Percentiles rank a stretch among this genome's conserved stretches.
These are phyloP conservation scores for Papilio elwesi DNA, from an alignment of 2,888 invertebrate genomes.

Conservation along the genomic window DNA sequence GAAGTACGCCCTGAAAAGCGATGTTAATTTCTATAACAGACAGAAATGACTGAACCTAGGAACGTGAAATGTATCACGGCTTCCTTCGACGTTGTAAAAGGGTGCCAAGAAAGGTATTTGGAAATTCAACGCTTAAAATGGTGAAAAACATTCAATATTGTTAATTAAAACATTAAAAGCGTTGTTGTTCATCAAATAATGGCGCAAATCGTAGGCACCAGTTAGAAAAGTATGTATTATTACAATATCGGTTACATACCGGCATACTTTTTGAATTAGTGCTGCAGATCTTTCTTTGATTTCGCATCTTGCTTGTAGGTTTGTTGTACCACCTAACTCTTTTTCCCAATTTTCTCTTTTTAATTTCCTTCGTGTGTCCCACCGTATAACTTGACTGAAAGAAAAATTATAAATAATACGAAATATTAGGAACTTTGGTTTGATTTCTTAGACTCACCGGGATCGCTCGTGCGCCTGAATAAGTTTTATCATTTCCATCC, in stretches of 20 bases:
- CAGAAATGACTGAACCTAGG: no score
- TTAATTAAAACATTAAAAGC: no score
- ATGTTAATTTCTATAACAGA: not conserved
- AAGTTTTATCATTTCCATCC: slow-evolving; percentile 51
- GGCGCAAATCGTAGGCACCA: no score
- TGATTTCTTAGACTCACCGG: slow-evolving; percentile 52
- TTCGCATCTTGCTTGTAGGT: slow-evolving; percentile 54
- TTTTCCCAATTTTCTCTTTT: slow-evolving; percentile 63
- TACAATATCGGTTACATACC: slow-evolving; percentile 49
- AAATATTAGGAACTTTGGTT: not conserved
- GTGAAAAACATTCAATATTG: no score
- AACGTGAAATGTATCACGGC: no score
- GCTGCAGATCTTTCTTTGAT: slow-evolving; percentile 58
- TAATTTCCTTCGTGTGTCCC: slow-evolving; percentile 45
- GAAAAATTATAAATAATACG: slow-evolving; percentile 3
- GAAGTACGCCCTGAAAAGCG: slow-evolving; percentile 58
- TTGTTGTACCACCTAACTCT: slow-evolving; percentile 56
- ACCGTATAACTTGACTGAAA: slow-evolving; percentile 57
- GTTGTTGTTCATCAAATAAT: no score
- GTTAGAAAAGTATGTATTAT: not conserved
- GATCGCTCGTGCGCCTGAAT: slow-evolving; percentile 69
- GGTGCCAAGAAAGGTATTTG: no score
- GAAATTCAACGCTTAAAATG: no score
- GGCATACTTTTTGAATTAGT: slow-evolving; percentile 61
- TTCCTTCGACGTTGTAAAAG: no score